Base-by-base conservation (phyloP, 1,140 invertebrate species). In the Drosophila cardini region DNA sequence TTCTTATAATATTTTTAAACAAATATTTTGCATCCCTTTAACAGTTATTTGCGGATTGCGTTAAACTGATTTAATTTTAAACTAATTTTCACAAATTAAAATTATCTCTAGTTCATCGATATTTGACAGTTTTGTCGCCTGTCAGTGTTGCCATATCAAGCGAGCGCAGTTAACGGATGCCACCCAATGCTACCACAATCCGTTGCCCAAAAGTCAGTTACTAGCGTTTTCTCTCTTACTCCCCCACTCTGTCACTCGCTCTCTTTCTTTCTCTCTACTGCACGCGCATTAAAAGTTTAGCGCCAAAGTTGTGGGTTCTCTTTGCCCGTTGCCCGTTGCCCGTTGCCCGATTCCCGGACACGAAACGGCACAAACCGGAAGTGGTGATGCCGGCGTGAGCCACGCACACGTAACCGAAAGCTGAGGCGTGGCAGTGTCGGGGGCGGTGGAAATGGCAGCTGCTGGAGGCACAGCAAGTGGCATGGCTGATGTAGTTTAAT, bases 271-370 rank as follows among this genome's bases (percentile, higher is more conserved):
- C 57, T 10, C 36, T 18, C 32, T 18, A 4, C 18, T 57, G 82
- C 68, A 86, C 84, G 84, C 83, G 79, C 79, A 89, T 89, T 89
- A 83, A 89, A 87, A 87, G 86, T 87, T 87, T 78, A 68, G 76
- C 80, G 69, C 45, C 83, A 84, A 83, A 89, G 76, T 89, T 87
- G 84, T 73, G 64, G 72, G 15, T 62, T 45, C 48, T 53, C 55
- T 36, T 63, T 72, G 70, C 36, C 16, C 30, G 48, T 18, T 26
- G 78, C 34, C 40, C 42, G 64, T 15, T 67, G 53, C 48, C 34
- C 48, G 48, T 32, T 40, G 58, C 55, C 52, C 30, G 60, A 18
- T 57, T 26, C 40, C 52, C 65, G 65, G 64, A 53, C 42, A 26
- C 65, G n/a, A 86, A 61, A 52, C 72, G 72, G 21, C 70, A 68